Evolutionary conservation across 2,797 vertebrate genomes (phyloP).

Genomic region (Chrysolophus pictus): DNA sequence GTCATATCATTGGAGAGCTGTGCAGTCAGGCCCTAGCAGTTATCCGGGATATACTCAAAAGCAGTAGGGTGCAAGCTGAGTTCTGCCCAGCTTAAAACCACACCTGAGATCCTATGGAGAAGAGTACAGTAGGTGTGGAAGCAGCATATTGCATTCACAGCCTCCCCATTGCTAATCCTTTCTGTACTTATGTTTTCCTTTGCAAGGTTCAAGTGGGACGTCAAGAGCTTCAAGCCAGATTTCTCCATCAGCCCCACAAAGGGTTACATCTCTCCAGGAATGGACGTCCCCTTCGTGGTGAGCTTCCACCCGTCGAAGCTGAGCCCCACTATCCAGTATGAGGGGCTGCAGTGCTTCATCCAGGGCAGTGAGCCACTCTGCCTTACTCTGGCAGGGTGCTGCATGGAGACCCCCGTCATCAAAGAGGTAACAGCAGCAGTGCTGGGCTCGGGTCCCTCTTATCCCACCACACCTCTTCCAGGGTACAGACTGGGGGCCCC

Average conservation of each 20-base stretch:
- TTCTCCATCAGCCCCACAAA: slow-evolving; percentile 83
- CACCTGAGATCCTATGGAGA: neutral
- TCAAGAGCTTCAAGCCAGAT: slow-evolving; percentile 78
- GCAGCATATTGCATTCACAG: rapidly evolving
- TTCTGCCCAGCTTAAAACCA: neutral
- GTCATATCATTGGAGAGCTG: neutral
- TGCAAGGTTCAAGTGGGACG: slow-evolving; percentile 88
- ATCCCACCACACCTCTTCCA: neutral
- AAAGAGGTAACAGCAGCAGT: slow-evolving; percentile 82
- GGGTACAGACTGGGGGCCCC: neutral
- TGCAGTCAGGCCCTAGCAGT: neutral
- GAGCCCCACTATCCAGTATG: slow-evolving; percentile 77
- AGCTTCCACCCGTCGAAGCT: slow-evolving; percentile 83
- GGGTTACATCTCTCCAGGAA: slow-evolving; percentile 86
- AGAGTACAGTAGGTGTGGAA: neutral
- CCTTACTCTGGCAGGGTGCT: slow-evolving; percentile 85
- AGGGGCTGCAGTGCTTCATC: slow-evolving; percentile 84
- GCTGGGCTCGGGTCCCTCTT: too few relatives aligned
- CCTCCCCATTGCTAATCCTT: neutral
- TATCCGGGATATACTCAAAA: neutral
- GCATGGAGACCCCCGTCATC: slow-evolving; percentile 71
- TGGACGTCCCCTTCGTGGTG: slow-evolving; percentile 82
- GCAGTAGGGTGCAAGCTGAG: neutral
- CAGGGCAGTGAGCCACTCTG: slow-evolving; percentile 78
- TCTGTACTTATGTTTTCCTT: slow-evolving; percentile 9